These are phyloP conservation scores for Odontesthes bonariensis DNA, from an alignment of 2,113 vertebrate genomes.

Conservation along the genomic window DNA sequence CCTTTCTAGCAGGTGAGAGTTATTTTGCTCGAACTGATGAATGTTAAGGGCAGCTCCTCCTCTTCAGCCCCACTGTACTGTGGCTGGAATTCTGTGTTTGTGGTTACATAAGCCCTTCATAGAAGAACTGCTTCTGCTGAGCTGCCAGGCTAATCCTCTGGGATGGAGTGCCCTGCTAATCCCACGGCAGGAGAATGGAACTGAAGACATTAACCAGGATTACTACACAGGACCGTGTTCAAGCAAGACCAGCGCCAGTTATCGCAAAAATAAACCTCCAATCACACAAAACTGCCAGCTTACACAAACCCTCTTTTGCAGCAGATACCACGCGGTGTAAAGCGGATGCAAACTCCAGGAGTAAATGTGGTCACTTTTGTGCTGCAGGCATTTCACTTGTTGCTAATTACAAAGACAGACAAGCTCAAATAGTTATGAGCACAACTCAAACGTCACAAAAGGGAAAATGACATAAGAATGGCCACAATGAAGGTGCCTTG, in stretches of 20 bases:
- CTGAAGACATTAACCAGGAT: slow-evolving; percentile 81
- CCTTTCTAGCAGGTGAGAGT: slow-evolving; percentile 61
- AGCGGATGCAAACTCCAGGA: slow-evolving; percentile 15
- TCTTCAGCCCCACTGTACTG: slow-evolving; percentile 37
- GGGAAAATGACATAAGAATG: slow-evolving; percentile 39
- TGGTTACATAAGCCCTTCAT: slow-evolving; percentile 77
- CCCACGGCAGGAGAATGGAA: slow-evolving; percentile 77
- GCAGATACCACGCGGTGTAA: slow-evolving; percentile 1
- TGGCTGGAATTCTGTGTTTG: slow-evolving; percentile 61
- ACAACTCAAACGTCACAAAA: slow-evolving; percentile 45
- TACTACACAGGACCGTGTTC: slow-evolving; percentile 72
- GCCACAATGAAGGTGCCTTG: slow-evolving; percentile 29
- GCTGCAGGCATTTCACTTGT: slow-evolving; percentile 7
- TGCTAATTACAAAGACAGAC: slow-evolving; percentile 8
- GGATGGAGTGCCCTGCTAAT: slow-evolving; percentile 80
- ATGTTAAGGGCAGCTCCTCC: slow-evolving; percentile 43
- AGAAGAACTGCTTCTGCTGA: slow-evolving; percentile 67
- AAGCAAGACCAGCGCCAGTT: slow-evolving; percentile 59
- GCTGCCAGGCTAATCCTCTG: slow-evolving; percentile 76
- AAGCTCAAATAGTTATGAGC: slow-evolving; percentile 43
- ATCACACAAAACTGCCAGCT: slow-evolving; percentile 44
- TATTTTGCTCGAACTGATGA: slow-evolving; percentile 48
- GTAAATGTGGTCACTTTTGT: slow-evolving; percentile 17
- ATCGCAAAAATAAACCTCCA: slow-evolving; percentile 60
- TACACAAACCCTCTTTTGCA: slow-evolving; percentile 6